These are phyloP conservation scores for Clarias laeviceps DNA, from an alignment of 2,797 vertebrate genomes.

Conservation along the genomic window DNA sequence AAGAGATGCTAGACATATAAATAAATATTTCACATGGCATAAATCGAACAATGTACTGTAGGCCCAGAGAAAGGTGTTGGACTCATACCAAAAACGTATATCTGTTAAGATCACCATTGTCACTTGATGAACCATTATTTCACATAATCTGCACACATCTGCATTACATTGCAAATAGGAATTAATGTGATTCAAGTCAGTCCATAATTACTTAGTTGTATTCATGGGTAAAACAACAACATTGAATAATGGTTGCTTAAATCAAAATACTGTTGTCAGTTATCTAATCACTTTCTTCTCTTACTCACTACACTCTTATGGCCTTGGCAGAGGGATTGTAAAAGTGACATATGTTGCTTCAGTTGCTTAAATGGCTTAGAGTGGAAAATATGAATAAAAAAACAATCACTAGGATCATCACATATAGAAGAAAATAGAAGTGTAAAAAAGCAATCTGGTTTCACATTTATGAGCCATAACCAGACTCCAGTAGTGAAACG, in stretches of 20 bases:
- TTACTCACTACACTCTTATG: background rate
- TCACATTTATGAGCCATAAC: conserved; percentile 21
- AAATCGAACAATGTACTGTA: conserved; percentile 1
- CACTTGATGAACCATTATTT: background rate
- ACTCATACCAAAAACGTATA: conserved; percentile 6
- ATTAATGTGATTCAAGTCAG: background rate
- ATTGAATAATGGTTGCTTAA: conserved; percentile 8
- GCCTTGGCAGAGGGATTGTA: conserved; percentile 4
- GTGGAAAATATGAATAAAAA: background rate
- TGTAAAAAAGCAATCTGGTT: conserved; percentile 9
- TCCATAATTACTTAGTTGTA: conserved; percentile 16
- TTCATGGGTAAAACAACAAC: conserved; percentile 16
- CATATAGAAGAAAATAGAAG: conserved; percentile 14
- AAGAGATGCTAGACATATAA: conserved; percentile 12
- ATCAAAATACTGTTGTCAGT: conserved; percentile 16
- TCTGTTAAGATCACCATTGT: background rate
- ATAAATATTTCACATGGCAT: conserved; percentile 10
- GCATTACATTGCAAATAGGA: background rate
- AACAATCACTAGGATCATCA: conserved; percentile 3
- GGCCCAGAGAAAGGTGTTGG: background rate
- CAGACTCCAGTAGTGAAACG: conserved; percentile 6
- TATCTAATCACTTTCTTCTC: background rate
- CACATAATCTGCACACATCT: background rate
- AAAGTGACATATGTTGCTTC: conserved; percentile 13
- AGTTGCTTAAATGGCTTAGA: background rate